Base-by-base conservation (phyloP, 2,888 invertebrate species). In the Nyleta sp. region DNA sequence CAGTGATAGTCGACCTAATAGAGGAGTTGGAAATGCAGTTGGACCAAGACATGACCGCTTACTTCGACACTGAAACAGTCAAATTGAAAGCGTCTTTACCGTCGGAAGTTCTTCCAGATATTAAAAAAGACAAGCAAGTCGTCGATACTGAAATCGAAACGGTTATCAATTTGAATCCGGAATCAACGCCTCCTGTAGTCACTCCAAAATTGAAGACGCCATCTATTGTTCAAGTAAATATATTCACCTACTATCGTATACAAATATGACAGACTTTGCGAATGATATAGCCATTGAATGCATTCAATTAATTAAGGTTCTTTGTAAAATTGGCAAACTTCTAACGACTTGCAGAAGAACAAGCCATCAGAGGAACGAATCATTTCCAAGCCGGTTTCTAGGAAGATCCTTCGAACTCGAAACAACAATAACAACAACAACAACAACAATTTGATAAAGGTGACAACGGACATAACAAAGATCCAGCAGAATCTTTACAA, bases 1-100 rank as follows among this genome's bases (percentile, higher is more conserved):
- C 95, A 0, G 93, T 94, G 11, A 94, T 95, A 79, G 94, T 94
- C 28, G 95, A 95, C 83, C 91, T 95, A 74, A 93, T 95, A 53
- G 93, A 94, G 31, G 94, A 95, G 91, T 86, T 95, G 31, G 93
- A 94, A 84, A 93, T 90, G n/a, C 89, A 90, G 46, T 79, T 90
- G 18, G 90, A 91, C 67, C 87, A 86, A 48, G 89, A 90, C 64
- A 88, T 90, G 48, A 84, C 83, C 42, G 83, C 84, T 46, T 87
- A 85, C 71, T 88, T 85, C 50, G 87, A 87, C 22, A 67, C 83
- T n/a, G 85, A 89, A 0, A 83, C 85, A 20, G 79, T 83, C 2
- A 84, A 85, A 62, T 17, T 74, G 13, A 79, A 72, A 55, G 20
- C 48, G 0, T 24, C 57, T 0, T 65, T 75, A 38, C 75, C 71